Conservation (phyloP, 2,888 invertebrate genomes). For the Clitarchus hookeri region DNA sequence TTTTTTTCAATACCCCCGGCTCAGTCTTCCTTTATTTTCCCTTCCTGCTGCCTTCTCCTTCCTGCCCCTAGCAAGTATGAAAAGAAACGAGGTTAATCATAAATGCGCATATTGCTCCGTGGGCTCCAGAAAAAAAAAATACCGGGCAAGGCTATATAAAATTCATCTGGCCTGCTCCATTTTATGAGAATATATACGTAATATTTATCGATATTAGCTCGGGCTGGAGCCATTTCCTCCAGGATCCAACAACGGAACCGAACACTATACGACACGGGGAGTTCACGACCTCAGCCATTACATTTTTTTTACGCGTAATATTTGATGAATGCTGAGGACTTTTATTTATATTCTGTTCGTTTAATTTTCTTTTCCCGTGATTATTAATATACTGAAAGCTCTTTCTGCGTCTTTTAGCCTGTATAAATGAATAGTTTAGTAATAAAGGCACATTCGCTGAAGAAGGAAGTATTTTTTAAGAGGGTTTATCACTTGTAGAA, state of each 20-base stretch:
- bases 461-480: too few species aligned
- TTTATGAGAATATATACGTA: constrained; percentile 2
- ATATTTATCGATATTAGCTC: constrained; percentile 10
- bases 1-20: neutral
- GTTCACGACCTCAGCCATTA: neutral
- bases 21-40: neutral
- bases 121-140: neutral
- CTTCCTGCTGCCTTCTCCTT: neutral
- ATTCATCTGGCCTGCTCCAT: constrained; percentile 14
- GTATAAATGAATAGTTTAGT: too few species aligned
- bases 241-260: neutral
- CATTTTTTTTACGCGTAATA: neutral
- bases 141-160: neutral
- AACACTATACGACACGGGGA: neutral
- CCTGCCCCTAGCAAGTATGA: neutral
- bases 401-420: too few species aligned
- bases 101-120: neutral
- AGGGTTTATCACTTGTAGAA: too few species aligned
- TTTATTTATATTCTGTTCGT: neutral
- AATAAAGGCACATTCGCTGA: too few species aligned
- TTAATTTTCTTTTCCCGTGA: too few species aligned
- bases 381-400: too few species aligned
- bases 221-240: neutral
- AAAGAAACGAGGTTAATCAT: constrained; percentile 10
- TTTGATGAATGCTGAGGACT: neutral